These are phyloP conservation scores for Thryonomys swinderianus DNA, from an alignment of 2,113 vertebrate species.

Conservation along the genomic window DNA sequence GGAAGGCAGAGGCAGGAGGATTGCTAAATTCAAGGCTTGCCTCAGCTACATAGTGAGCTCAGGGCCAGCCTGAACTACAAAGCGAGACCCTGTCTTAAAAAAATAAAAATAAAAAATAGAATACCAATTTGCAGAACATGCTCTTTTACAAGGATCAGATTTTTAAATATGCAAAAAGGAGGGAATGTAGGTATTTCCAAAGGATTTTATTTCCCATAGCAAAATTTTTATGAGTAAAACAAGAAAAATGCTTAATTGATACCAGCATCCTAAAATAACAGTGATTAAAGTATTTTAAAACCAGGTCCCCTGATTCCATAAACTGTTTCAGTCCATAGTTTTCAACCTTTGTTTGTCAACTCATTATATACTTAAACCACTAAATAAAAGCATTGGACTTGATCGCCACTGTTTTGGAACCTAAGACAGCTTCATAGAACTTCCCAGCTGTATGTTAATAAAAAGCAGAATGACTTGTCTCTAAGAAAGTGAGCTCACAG, in stretches of 20 bases:
- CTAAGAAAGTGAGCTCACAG: constrained; percentile 12
- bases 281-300: constrained; percentile 38
- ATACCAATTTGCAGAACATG: neutral
- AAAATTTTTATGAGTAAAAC: constrained; percentile 54
- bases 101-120: neutral
- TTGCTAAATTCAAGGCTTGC: no score
- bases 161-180: constrained; percentile 38
- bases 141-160: constrained; percentile 9
- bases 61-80: no score
- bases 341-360: constrained; percentile 31
- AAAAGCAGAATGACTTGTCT: neutral
- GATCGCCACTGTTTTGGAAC: neutral
- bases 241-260: constrained; percentile 39
- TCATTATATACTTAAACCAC: constrained; percentile 12
- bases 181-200: constrained; percentile 6
- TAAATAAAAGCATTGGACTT: neutral
- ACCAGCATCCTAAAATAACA: constrained; percentile 41
- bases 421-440: neutral
- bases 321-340: constrained; percentile 28
- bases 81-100: no score
- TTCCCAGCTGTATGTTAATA: neutral
- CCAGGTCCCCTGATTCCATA: neutral
- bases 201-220: constrained; percentile 31
- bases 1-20: no score
- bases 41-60: no score